Conservation (phyloP, 2,797 vertebrate genomes). For the Catharus ustulatus region DNA sequence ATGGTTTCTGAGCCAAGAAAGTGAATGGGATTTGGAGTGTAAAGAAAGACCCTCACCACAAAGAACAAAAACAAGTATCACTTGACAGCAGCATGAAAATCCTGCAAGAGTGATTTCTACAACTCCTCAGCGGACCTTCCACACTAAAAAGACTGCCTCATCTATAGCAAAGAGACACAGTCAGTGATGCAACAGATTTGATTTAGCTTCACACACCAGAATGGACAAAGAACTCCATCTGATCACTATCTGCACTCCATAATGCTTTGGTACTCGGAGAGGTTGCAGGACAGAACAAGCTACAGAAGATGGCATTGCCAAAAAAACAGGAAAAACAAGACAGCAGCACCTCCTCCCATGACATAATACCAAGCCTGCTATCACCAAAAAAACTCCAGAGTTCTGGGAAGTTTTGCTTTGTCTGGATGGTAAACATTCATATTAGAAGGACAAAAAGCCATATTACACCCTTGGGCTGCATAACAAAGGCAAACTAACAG, state of each 20-base stretch:
- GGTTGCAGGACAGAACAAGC: conserved; percentile 20
- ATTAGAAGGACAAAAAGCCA: neutral
- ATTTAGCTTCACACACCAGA: neutral
- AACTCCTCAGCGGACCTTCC: neutral
- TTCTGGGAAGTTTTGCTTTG: conserved; percentile 20
- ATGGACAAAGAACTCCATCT: neutral
- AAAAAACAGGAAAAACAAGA: conserved; percentile 45
- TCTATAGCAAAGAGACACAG: neutral
- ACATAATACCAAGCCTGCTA: neutral
- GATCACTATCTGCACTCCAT: neutral
- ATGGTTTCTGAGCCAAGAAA: neutral
- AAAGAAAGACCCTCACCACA: neutral
- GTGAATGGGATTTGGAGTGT: neutral
- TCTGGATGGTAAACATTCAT: conserved; percentile 25
- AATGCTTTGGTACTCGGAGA: neutral
- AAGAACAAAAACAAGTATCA: neutral
- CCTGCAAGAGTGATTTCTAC: neutral
- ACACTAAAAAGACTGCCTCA: neutral
- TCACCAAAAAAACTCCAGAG: neutral
- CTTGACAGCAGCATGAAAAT: neutral
- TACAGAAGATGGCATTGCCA: neutral
- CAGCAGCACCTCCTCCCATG: neutral
- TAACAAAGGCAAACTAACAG: conserved; percentile 16
- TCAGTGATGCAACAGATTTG: neutral
- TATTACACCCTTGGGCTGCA: neutral